Base-by-base conservation (phyloP, 92 coral and sea anemone genomes). In the Epizoanthus ramosus region DNA sequence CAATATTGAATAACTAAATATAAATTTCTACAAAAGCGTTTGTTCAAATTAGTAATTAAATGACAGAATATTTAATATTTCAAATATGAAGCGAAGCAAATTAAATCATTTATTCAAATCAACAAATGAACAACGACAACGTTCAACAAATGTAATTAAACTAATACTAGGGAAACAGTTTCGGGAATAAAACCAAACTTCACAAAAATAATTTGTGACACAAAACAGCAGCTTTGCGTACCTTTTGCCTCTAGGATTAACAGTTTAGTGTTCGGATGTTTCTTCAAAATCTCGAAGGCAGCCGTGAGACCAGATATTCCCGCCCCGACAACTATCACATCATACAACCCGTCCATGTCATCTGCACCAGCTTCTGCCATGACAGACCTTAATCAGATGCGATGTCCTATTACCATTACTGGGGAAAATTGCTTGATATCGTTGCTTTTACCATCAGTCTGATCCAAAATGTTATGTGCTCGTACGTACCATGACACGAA, bases 221-320 rank as follows among this genome's bases (percentile, higher is more conserved):
- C 24, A 73, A 56, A 71, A 33, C 23, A 50, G 12, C 23, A 57
- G 33, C 33, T 73, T 14, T 65, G 63, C 17, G 57, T 74, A 96
- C 99, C 99, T 92, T 89, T 91, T 25, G 99, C 99, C 79, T 96
- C 99, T 63, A 96, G 89, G 41, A 96, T 85, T 15, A 88, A 86
- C 15, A 96, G 71, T 74, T 88, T 88, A 17, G 83, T 85, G 31
- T 87, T 47, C 3, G 95, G 90, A 21, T 76, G 81, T 41, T 76
- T 86, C 71, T 92, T 93, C 65, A 83, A 64, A 83, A 96, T 75
- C 19, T 94, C 93, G 73, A 83, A 87, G 53, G 99, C 99, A 10
- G 99, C 94, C 43, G 92, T 91, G 54, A 96, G 93, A 31, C 99
- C 99, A 1, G 99, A 91, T 65, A 90, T 90, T 8, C 99, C 99